Conservation (phyloP, 1,140 invertebrate species). For the Metaphire vulgaris region DNA sequence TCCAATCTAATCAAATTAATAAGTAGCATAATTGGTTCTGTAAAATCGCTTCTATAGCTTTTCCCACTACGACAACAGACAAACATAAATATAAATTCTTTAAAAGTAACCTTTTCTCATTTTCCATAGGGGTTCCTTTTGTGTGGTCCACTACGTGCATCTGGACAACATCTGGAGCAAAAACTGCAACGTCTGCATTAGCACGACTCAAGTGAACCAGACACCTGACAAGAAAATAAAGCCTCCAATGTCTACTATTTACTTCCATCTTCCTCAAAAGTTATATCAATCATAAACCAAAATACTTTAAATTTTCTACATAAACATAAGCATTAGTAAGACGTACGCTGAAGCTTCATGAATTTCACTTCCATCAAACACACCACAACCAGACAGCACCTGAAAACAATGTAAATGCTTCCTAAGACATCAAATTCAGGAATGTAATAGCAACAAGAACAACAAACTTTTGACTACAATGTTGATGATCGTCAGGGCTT, state of each 20-base stretch:
- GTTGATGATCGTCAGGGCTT: too few species aligned
- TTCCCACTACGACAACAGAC: background rate
- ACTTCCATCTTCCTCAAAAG: background rate
- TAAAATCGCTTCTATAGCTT: background rate
- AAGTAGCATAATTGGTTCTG: background rate
- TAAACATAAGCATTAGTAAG: background rate
- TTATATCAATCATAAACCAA: background rate
- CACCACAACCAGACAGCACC: conserved; percentile 60
- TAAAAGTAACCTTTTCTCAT: conserved; percentile 28
- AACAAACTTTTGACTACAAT: too few species aligned
- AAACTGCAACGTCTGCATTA: conserved; percentile 55
- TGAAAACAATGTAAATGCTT: conserved; percentile 29
- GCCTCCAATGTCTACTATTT: background rate
- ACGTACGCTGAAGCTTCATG: conserved; percentile 58
- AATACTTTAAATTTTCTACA: background rate
- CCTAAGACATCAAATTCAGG: background rate
- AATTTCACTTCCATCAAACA: conserved; percentile 60
- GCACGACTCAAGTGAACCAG: conserved; percentile 56
- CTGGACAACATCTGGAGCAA: conserved; percentile 57
- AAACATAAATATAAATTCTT: conserved; percentile 5
- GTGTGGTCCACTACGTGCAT: conserved; percentile 58
- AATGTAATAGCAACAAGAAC: conserved; percentile 2
- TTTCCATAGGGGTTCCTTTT: conserved; percentile 45
- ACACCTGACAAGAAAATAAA: conserved; percentile 37
- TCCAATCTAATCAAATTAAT: background rate